These are phyloP conservation scores for Nylanderia fulva DNA, from an alignment of 1,140 invertebrate species.

Conservation along the genomic window DNA sequence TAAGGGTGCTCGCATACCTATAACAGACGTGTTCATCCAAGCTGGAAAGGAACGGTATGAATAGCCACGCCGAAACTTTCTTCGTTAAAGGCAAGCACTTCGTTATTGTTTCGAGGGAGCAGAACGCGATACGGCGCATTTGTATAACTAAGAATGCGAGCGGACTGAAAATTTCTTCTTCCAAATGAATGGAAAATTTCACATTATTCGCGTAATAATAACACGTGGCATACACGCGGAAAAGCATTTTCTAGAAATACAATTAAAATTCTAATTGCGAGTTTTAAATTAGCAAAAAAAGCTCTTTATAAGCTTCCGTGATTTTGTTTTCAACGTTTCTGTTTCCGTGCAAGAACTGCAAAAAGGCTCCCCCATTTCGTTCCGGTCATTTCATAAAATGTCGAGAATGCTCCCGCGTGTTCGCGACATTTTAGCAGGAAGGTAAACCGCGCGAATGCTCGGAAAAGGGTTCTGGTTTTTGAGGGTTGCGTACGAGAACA, in stretches of 20 bases:
- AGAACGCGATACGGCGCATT: slow-evolving; percentile 23
- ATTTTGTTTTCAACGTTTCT: neutral
- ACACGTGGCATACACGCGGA: no score
- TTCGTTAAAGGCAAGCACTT: slow-evolving; percentile 56
- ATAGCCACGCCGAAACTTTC: slow-evolving; percentile 58
- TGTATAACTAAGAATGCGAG: neutral
- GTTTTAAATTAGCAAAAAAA: neutral
- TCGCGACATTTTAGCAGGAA: slow-evolving; percentile 45
- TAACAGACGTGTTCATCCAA: slow-evolving; percentile 45
- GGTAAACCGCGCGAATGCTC: slow-evolving; percentile 48
- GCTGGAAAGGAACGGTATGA: slow-evolving; percentile 23
- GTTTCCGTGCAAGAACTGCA: neutral
- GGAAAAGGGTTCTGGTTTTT: slow-evolving; percentile 38
- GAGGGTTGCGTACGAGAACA: neutral
- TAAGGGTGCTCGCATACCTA: slow-evolving; percentile 33
- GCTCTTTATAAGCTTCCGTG: no score
- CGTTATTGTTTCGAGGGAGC: slow-evolving; percentile 50
- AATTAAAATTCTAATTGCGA: neutral
- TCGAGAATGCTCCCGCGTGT: slow-evolving; percentile 28
- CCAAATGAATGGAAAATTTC: neutral
- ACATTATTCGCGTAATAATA: neutral
- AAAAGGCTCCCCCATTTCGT: neutral
- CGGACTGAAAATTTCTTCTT: slow-evolving; percentile 10
- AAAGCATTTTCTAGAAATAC: neutral
- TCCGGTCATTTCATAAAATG: slow-evolving; percentile 42